A percentile compares a stretch with the other conserved stretches of the same genome.
Conservation (phyloP, 2,797 vertebrate species). For the Propithecus deckenii region DNA sequence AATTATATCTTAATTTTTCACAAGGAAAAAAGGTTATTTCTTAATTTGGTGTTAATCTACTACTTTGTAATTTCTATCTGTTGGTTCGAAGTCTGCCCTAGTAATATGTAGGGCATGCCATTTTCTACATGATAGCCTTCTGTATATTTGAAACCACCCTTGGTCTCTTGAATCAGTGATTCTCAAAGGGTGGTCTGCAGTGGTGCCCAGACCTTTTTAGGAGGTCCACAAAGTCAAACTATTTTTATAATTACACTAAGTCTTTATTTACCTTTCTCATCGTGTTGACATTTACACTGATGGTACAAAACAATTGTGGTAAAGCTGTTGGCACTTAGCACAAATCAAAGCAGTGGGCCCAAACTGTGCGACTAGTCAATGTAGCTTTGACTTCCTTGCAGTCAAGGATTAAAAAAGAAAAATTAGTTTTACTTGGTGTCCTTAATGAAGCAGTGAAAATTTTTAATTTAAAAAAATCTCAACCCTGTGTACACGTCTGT, state of each 20-base stretch:
- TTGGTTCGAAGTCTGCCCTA: background rate
- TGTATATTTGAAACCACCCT: slow-evolving; percentile 15
- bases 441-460: background rate
- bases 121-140: background rate
- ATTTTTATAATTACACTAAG: background rate
- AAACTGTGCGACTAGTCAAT: background rate
- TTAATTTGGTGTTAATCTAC: background rate
- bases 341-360: background rate
- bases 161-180: background rate
- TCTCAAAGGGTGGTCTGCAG: background rate
- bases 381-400: background rate
- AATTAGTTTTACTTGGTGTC: background rate
- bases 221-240: background rate
- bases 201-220: background rate
- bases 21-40: background rate
- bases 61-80: background rate
- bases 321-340: background rate
- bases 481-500: background rate
- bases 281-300: background rate
- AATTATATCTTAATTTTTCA: background rate
- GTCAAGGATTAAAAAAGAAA: background rate
- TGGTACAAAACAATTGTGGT: background rate
- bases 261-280: background rate
- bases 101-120: background rate
- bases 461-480: background rate